Base-by-base conservation (phyloP, 2,888 invertebrate genomes). In the Microctonus aethiopoides region DNA sequence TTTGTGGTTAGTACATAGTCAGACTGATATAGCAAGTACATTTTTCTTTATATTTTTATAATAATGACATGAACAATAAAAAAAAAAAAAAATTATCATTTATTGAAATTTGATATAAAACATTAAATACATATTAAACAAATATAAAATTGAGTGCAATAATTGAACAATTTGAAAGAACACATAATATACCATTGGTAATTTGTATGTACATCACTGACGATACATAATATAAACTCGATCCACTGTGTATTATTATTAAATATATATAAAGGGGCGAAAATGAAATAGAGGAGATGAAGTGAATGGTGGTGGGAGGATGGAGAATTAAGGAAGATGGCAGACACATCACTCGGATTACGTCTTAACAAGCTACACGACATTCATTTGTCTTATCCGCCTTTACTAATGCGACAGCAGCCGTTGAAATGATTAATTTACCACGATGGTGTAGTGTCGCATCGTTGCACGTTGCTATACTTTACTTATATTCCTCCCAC, bases 301-400 rank as follows among this genome's bases (percentile, higher is more conserved):
- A 57, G 66, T 56, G 24, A 57, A 54, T 20, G 64, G 29, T n/a
- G n/a, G n/a, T n/a, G n/a, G n/a, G 74, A 68, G 54, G 75, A 59
- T 60, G 75, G 72, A 70, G 75, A 67, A 63, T 76, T 70, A 74
- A 72, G 63, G 59, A 61, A 67, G 80, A 72, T 74, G 78, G 76
- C 74, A 77, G 81, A 83, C 83, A 79, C 79, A 82, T 84, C 84
- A 82, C 84, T 83, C 82, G 81, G 83, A 84, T 84, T 84, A 84
- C 83, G 82, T 81, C 81, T 84, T 86, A 86, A 86, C 85, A 85
- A 85, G 86, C 86, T 83, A 78, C 83, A 79, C 84, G 82, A 84
- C 85, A 82, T 85, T 85, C 85, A 85, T 86, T 86, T 86, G 85
- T 85, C 85, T 86, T 85, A 86, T 86, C 84, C 86, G 84, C 81